Evolutionary conservation across 2,797 vertebrate species (phyloP), one percentile per base, ranked within the genome.

Genomic region (Gymnocypris eckloni): DNA sequence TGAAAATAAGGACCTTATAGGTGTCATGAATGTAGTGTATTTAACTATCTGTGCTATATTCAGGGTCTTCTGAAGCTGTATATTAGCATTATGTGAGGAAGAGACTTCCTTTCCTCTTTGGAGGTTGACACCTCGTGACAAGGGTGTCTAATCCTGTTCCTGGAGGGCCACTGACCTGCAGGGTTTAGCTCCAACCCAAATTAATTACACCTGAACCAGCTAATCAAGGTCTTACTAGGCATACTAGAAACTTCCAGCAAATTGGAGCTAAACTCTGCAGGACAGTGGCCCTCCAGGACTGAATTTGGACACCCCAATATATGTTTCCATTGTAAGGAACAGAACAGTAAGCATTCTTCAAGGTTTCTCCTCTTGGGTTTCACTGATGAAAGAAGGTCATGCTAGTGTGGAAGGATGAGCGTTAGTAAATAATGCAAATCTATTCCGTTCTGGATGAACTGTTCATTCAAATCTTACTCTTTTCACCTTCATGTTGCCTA

Each of bases 391-490:
- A 20, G 22, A 59, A 56, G 67, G 81, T 72, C 25, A 61, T 78
- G 7, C 37, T 4, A 12, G 52, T 43, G 59, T 78, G 20, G 20
- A 59, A 16, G 54, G 6, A 78, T 9, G 0, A 41, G 33, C 5
- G 18, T 66, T 28, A 15, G 28, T 25, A 25, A 59, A 61, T 25
- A 39, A 78, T 59, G 37, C 39, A 39, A 41, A 9, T 78, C 9
- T 41, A 61, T 43, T 78, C 54, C 7, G 52, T 59, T 41, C 54
- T 59, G 33, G 64, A 67, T 67, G 64, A 67, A 37, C 64, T 67
- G 28, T 67, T 67, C 9, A 70, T 70, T 70, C 43, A 70, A 70
- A 70, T 70, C 18, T 70, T 22, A n/a, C n/a, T 64, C 39, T 22
- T 50, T 59, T 37, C 11, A 73, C 52, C 81, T 41, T 72, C 25